phyloP scores from a whole-genome alignment of 2,888 invertebrate species.

The Galeopsomyia nigrocyanea region DNA sequence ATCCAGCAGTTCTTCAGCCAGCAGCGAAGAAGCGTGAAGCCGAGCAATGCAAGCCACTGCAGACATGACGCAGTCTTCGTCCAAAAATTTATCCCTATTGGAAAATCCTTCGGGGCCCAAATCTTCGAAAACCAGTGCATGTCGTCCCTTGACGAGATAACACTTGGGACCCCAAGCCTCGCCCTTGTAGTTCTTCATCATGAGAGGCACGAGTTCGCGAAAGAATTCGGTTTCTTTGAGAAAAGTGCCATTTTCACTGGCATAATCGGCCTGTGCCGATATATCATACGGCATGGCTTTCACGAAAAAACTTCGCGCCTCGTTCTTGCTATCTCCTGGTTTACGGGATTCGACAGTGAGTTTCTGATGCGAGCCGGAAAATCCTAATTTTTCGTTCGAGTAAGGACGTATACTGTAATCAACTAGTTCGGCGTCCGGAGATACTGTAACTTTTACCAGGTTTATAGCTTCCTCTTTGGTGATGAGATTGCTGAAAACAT shows the following conservation, averaged over 20 bases:
- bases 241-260: constrained; percentile 68
- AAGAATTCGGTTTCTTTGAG: constrained; percentile 33
- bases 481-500: too few relatives aligned
- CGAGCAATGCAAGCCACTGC: constrained; percentile 58
- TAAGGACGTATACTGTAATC: constrained; percentile 27
- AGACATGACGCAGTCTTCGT: constrained; percentile 53
- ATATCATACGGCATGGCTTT: constrained; percentile 74
- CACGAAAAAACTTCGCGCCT: constrained; percentile 70
- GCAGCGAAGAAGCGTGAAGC: constrained; percentile 60
- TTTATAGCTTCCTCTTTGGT: too few relatives aligned
- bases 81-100: constrained; percentile 50
- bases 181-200: constrained; percentile 43
- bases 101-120: constrained; percentile 59
- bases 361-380: not conserved
- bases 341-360: constrained; percentile 7
- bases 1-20: constrained; percentile 56
- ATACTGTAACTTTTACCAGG: too few relatives aligned
- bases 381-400: constrained; percentile 33
- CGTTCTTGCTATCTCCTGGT: not conserved
- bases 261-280: constrained; percentile 70
- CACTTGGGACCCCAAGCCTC: constrained; percentile 61
- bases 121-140: constrained; percentile 66
- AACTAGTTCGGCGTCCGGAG: not conserved
- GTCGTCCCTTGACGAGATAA: constrained; percentile 57
- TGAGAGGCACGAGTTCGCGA: constrained; percentile 3